These are phyloP conservation scores for Agriopis leucophaearia DNA, from an alignment of 2,888 invertebrate genomes.

Conservation along the genomic window DNA sequence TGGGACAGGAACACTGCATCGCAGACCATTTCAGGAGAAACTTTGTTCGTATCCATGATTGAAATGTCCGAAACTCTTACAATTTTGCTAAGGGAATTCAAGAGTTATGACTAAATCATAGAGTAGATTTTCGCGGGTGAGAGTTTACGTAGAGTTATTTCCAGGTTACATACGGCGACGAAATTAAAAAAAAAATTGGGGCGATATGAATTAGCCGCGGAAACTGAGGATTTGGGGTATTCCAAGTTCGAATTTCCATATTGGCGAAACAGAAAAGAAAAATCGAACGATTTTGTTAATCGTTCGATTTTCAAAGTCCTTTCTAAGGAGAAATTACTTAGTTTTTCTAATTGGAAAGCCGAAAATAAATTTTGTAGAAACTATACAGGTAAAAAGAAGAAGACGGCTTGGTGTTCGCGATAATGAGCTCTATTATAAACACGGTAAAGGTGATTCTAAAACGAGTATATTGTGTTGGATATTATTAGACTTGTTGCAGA, in stretches of 20 bases:
- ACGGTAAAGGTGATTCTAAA: neutral
- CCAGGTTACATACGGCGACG: constrained; percentile 68
- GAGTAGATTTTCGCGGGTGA: constrained; percentile 39
- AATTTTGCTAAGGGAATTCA: constrained; percentile 28
- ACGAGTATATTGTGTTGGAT: constrained; percentile 33
- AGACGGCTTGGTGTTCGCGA: neutral
- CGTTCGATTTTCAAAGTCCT: constrained; percentile 8
- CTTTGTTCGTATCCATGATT: constrained; percentile 45
- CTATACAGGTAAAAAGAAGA: constrained; percentile 16
- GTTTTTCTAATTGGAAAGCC: neutral
- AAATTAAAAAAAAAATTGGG: constrained; percentile 79
- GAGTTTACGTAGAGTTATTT: constrained; percentile 61
- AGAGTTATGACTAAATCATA: constrained; percentile 11
- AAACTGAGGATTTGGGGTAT: neutral
- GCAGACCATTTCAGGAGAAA: constrained; percentile 79
- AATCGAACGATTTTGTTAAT: neutral
- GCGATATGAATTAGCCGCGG: constrained; percentile 52
- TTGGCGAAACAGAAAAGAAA: neutral
- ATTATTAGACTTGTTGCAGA: constrained; percentile 76
- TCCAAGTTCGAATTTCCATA: constrained; percentile 8
- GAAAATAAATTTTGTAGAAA: neutral
- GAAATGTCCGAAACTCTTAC: constrained; percentile 50
- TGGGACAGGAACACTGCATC: constrained; percentile 66
- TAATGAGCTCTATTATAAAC: constrained; percentile 2
- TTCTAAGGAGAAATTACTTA: neutral